These are phyloP conservation scores for Geotria australis DNA, from an alignment of 2,797 vertebrate genomes.

Conservation along the genomic window DNA sequence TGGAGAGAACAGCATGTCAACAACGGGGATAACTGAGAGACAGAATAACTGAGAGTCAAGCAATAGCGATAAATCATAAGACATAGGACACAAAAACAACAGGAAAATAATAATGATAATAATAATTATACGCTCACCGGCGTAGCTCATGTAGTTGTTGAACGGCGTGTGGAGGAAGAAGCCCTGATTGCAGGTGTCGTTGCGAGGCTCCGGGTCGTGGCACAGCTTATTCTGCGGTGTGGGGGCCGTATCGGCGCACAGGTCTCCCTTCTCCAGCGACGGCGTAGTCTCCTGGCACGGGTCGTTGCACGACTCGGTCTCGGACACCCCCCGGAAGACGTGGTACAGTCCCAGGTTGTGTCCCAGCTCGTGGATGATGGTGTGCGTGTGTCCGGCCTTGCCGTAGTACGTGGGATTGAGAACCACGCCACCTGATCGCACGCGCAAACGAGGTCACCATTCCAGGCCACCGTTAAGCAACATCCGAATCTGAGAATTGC, in stretches of 20 bases:
- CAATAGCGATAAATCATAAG: no score
- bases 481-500: neutral
- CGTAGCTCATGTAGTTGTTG: conserved; percentile 93
- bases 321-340: conserved; percentile 85
- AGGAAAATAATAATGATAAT: no score
- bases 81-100: no score
- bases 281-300: conserved; percentile 57
- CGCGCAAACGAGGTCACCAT: conserved; percentile 4
- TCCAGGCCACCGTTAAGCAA: neutral
- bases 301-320: conserved; percentile 74
- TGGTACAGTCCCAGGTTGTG: conserved; percentile 84
- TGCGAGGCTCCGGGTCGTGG: conserved; percentile 37
- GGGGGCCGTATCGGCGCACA: conserved; percentile 73
- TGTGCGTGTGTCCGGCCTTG: conserved; percentile 43
- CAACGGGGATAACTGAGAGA: no score
- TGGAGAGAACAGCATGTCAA: no score
- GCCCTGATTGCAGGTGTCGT: conserved; percentile 42
- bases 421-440: conserved; percentile 45
- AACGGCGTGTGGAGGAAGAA: conserved; percentile 48
- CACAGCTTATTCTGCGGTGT: conserved; percentile 67
- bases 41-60: no score
- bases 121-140: no score
- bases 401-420: conserved; percentile 71
- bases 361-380: conserved; percentile 86
- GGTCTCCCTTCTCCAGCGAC: conserved; percentile 80